Evolutionary conservation across 2,113 vertebrate genomes (phyloP).

Genomic region (Rhinolophus ferrumequinum): DNA sequence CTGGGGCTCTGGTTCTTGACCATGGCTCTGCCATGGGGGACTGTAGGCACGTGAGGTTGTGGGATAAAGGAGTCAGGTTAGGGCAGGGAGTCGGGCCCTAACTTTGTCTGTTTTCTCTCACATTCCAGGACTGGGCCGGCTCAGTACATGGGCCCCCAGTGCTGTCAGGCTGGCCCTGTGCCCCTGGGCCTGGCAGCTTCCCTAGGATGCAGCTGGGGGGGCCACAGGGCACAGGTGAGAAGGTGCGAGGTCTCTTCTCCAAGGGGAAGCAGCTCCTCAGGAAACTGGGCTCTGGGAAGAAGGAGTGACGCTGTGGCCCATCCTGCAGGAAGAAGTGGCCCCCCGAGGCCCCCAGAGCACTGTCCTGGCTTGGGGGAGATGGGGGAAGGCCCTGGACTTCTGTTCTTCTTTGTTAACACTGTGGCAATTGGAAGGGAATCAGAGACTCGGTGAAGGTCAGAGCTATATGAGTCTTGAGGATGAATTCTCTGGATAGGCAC

Average conservation of each 20-base stretch:
- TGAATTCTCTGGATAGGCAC: background rate
- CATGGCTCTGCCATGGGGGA: background rate
- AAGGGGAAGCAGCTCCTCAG: conserved; percentile 94
- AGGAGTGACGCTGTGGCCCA: conserved; percentile 82
- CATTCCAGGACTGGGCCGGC: conserved; percentile 53
- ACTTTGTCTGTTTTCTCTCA: conserved; percentile 19
- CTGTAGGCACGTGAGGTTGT: background rate
- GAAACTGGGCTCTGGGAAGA: conserved; percentile 93
- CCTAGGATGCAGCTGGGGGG: conserved; percentile 40
- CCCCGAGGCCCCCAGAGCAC: background rate
- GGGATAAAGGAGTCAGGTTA: background rate
- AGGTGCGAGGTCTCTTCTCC: conserved; percentile 92
- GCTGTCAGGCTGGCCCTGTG: background rate
- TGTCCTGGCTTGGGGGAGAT: background rate
- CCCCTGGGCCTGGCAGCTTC: conserved; percentile 46
- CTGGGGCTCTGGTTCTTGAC: background rate
- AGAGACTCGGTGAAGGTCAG: background rate
- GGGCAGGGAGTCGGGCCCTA: background rate
- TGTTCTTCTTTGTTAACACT: background rate
- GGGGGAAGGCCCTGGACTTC: background rate
- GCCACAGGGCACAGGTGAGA: conserved; percentile 85
- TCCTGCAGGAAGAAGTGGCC: conserved; percentile 20
- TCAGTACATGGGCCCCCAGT: background rate
- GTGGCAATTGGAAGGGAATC: background rate
- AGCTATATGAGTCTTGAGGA: background rate